Conservation (phyloP, 2,113 vertebrate genomes). For the Heterochromis multidens region DNA sequence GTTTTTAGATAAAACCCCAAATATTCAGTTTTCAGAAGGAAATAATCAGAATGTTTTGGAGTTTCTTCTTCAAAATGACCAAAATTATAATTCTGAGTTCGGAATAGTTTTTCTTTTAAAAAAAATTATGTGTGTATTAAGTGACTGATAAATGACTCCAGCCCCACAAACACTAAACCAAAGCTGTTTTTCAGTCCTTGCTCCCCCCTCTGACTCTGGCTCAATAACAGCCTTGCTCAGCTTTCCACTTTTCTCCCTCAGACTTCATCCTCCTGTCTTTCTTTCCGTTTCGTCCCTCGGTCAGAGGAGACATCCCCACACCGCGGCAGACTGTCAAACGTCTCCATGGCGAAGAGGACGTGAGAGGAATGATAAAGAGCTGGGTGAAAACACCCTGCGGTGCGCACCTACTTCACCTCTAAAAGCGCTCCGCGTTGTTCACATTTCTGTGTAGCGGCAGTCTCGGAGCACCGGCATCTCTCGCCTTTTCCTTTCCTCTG, state of each 20-base stretch:
- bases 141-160: background rate
- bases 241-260: background rate
- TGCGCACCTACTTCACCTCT: constrained; percentile 7
- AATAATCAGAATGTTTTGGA: background rate
- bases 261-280: background rate
- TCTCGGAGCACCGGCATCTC: too few species aligned
- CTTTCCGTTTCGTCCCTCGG: background rate
- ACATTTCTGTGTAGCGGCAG: too few species aligned
- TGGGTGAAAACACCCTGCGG: constrained; percentile 8
- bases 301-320: constrained; percentile 36
- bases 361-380: constrained; percentile 50
- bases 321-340: constrained; percentile 53
- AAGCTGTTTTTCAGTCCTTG: background rate
- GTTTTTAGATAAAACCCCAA: background rate
- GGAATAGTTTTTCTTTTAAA: too few species aligned
- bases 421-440: background rate
- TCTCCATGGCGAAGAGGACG: constrained; percentile 63
- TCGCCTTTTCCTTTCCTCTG: too few species aligned
- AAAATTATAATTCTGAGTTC: background rate
- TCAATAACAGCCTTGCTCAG: background rate
- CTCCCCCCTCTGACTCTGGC: background rate
- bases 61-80: background rate
- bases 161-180: background rate
- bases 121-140: background rate
- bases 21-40: background rate